Conservation (phyloP, 2,888 invertebrate genomes). For the Limnephilus rhombicus region DNA sequence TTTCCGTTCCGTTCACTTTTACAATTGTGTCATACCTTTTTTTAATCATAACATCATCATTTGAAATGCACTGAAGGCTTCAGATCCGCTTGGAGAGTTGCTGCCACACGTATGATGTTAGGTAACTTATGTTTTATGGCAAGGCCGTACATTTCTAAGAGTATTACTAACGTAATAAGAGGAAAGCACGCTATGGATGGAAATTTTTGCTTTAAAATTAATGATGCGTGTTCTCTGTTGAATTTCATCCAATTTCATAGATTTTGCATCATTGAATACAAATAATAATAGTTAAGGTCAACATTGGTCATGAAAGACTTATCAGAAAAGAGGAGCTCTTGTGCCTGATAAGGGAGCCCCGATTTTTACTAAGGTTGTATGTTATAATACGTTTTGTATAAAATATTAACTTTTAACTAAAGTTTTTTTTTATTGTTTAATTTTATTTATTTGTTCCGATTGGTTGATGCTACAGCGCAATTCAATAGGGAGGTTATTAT, state of each 20-base stretch:
- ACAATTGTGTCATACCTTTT: not conserved
- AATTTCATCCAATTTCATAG: not conserved
- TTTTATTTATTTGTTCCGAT: too few species aligned
- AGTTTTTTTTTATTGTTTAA: too few species aligned
- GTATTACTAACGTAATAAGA: not conserved
- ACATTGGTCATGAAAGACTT: too few species aligned
- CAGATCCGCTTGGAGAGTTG: not conserved
- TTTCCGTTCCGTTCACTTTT: not conserved
- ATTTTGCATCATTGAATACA: not conserved
- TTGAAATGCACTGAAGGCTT: not conserved
- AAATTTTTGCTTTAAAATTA: not conserved
- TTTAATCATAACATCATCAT: not conserved
- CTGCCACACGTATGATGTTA: not conserved
- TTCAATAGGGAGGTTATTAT: too few species aligned
- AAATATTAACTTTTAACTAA: too few species aligned
- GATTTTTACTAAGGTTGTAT: too few species aligned
- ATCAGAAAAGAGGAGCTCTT: too few species aligned
- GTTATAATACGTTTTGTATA: too few species aligned
- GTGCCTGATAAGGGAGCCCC: too few species aligned
- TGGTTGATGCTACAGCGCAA: too few species aligned
- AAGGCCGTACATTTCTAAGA: not conserved
- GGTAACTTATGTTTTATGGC: not conserved
- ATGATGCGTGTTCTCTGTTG: not conserved
- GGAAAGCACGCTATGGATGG: not conserved
- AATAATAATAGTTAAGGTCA: too few species aligned